phyloP scores from a whole-genome alignment of 2,113 vertebrate genomes.

The Gulo gulo region DNA sequence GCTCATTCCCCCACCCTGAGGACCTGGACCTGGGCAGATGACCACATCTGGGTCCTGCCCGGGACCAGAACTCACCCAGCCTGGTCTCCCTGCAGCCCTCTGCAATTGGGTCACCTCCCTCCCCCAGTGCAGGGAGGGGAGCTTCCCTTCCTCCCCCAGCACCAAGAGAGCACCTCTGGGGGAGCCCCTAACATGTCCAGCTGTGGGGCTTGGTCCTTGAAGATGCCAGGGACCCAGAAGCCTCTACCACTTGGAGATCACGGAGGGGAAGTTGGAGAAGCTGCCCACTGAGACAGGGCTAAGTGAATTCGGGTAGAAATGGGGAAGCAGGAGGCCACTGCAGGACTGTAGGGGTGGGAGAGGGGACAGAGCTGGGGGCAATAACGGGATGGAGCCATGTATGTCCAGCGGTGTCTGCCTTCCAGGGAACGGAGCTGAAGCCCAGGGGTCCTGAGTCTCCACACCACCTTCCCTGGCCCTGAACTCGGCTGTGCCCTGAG shows the following conservation, averaged over 20 bases:
- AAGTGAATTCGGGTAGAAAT: not conserved
- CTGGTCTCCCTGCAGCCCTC: too few species aligned
- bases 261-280: accelerated
- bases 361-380: not conserved
- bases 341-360: not conserved
- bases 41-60: not conserved
- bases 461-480: accelerated
- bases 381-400: accelerated
- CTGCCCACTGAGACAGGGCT: accelerated
- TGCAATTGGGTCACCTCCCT: accelerated
- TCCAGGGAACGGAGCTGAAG: accelerated
- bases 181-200: not conserved
- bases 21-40: not conserved
- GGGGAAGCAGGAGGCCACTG: not conserved
- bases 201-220: not conserved
- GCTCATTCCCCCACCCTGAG: not conserved
- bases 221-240: not conserved
- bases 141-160: not conserved
- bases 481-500: accelerated
- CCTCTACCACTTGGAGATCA: not conserved
- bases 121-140: accelerated
- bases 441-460: not conserved
- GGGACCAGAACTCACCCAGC: not conserved
- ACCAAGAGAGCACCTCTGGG: too few species aligned
- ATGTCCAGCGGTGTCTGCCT: not conserved